Evolutionary conservation across 2,113 vertebrate genomes (phyloP).

Genomic region (Centropus unirufus): DNA sequence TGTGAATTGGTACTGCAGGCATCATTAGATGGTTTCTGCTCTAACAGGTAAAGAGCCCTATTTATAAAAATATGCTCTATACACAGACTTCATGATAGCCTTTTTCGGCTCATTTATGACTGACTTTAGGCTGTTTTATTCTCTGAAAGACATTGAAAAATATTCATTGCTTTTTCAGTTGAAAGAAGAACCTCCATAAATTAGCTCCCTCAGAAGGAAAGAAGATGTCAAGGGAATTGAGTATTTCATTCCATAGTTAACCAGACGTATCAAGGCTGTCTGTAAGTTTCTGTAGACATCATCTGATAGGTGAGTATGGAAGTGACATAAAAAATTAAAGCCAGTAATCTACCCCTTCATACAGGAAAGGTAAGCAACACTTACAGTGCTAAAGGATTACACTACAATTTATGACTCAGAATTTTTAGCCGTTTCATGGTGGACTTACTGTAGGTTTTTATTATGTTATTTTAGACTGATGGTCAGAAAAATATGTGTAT

Average conservation of each 20-base stretch:
- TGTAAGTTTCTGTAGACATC: neutral
- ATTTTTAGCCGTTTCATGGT: neutral
- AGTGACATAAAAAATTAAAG: neutral
- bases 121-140: neutral
- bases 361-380: neutral
- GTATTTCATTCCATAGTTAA: neutral
- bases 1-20: constrained; percentile 31
- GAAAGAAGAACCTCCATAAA: neutral
- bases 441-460: neutral
- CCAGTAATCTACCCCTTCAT: neutral
- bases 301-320: neutral
- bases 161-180: neutral
- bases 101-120: neutral
- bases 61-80: constrained; percentile 21
- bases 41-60: neutral
- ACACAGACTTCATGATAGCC: neutral
- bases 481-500: neutral
- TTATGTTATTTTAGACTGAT: neutral
- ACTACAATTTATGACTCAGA: neutral
- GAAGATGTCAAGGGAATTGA: neutral
- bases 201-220: neutral
- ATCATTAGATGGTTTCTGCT: neutral
- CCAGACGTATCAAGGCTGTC: neutral
- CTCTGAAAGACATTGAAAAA: neutral
- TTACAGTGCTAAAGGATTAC: neutral